phyloP scores from a whole-genome alignment of 2,797 vertebrate species.

The Lates japonicus region DNA sequence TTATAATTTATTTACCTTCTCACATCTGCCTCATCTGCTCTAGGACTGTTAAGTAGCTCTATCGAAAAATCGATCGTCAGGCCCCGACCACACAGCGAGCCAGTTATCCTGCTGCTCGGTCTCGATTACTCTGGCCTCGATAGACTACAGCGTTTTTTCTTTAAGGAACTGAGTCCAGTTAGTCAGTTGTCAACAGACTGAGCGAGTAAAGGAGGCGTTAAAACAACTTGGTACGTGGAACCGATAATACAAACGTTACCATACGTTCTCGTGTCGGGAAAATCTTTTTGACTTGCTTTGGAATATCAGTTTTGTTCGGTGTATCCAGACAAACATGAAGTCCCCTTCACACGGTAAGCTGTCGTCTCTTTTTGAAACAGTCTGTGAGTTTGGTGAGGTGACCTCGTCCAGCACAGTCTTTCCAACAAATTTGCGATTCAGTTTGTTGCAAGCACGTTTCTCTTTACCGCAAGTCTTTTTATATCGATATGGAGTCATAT shows the following conservation, averaged over 20 bases:
- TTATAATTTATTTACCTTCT: constrained; percentile 47
- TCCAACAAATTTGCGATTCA: background rate
- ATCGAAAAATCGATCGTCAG: constrained; percentile 42
- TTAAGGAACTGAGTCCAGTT: constrained; percentile 79
- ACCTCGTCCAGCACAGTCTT: constrained; percentile 23
- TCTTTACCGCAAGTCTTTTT: background rate
- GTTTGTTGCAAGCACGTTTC: background rate
- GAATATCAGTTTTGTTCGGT: constrained; percentile 6
- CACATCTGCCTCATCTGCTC: constrained; percentile 59
- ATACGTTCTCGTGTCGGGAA: background rate
- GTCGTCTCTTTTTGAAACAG: constrained; percentile 8
- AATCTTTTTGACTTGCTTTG: background rate
- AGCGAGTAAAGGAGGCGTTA: constrained; percentile 31
- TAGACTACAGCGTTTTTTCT: constrained; percentile 55
- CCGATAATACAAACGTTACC: constrained; percentile 7
- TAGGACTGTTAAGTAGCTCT: constrained; percentile 21
- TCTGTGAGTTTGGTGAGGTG: constrained; percentile 15
- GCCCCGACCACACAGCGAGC: background rate
- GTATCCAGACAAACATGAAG: constrained; percentile 42
- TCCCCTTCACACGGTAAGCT: constrained; percentile 58
- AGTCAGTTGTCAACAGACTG: constrained; percentile 81
- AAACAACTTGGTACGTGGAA: constrained; percentile 52
- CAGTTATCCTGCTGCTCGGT: background rate
- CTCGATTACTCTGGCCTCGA: constrained; percentile 77
- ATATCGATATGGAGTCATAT: background rate